These are phyloP conservation scores for Microcebus ravelobensis DNA, from an alignment of 2,113 vertebrate genomes.

Conservation along the genomic window DNA sequence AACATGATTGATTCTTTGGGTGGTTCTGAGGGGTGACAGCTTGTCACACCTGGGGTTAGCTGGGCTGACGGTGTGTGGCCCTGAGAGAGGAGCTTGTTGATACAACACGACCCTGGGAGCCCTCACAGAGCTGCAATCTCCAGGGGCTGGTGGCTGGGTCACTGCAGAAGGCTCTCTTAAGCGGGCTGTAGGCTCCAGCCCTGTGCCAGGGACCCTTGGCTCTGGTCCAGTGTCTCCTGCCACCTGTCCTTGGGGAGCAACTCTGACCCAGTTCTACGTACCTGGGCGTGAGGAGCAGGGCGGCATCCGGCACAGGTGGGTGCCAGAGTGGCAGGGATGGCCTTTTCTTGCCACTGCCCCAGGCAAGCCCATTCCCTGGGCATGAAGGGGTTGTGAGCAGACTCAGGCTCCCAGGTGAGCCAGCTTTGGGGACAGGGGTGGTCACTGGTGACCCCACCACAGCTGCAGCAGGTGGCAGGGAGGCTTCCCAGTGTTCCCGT, in stretches of 20 bases:
- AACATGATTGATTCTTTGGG: background rate
- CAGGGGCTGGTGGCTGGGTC: background rate
- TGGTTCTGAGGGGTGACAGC: background rate
- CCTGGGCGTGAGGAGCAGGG: background rate
- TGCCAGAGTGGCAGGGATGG: background rate
- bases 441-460: rapidly evolving
- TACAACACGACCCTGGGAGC: background rate
- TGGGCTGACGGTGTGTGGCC: background rate
- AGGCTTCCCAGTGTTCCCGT: background rate
- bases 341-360: background rate
- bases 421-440: no score
- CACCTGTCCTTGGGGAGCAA: background rate
- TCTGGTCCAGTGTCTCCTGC: no score
- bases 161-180: no score
- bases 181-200: background rate
- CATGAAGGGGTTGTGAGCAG: background rate
- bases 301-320: background rate
- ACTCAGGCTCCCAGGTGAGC: no score
- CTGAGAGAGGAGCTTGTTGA: background rate
- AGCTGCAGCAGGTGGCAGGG: background rate
- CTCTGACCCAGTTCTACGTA: rapidly evolving
- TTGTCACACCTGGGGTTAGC: background rate
- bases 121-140: background rate
- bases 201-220: rapidly evolving
- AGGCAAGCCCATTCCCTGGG: background rate